Conservation (phyloP, 2,113 vertebrate species). For the Riparia riparia region DNA sequence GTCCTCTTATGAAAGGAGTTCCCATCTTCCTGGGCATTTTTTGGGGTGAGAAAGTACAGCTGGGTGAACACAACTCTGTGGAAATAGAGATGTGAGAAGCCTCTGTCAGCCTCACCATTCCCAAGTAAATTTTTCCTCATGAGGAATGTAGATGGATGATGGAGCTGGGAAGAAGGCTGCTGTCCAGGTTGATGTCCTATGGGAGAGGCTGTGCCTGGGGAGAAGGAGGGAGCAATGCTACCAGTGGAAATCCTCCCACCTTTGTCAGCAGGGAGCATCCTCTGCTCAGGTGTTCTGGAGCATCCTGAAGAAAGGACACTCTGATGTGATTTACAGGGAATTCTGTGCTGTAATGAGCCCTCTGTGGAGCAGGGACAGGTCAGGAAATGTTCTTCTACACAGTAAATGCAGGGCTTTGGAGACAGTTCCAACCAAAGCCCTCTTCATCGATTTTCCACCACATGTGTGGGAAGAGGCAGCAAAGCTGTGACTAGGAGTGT, state of each 20-base stretch:
- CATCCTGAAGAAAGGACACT: not conserved
- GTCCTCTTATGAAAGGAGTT: not conserved
- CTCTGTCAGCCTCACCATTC: not conserved
- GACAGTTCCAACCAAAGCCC: not conserved
- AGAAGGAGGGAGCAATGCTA: not conserved
- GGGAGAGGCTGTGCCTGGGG: not conserved
- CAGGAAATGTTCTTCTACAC: not conserved
- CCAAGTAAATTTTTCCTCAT: not conserved
- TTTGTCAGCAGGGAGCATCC: not conserved
- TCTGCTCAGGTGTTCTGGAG: not conserved
- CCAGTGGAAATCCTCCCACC: not conserved
- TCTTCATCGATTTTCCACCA: not conserved
- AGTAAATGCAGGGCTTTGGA: not conserved
- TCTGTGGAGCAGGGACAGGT: not conserved
- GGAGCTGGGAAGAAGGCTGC: not conserved
- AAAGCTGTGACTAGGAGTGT: not conserved
- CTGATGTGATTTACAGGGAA: not conserved
- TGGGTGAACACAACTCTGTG: not conserved
- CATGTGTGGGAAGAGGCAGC: not conserved
- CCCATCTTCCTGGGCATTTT: not conserved
- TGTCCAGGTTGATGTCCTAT: not conserved
- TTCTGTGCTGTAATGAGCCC: not conserved
- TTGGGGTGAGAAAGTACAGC: not conserved
- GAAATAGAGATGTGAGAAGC: not conserved
- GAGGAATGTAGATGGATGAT: not conserved